Conservation (phyloP, 2,888 invertebrate genomes). For the Hirtodrosophila histrioides region DNA sequence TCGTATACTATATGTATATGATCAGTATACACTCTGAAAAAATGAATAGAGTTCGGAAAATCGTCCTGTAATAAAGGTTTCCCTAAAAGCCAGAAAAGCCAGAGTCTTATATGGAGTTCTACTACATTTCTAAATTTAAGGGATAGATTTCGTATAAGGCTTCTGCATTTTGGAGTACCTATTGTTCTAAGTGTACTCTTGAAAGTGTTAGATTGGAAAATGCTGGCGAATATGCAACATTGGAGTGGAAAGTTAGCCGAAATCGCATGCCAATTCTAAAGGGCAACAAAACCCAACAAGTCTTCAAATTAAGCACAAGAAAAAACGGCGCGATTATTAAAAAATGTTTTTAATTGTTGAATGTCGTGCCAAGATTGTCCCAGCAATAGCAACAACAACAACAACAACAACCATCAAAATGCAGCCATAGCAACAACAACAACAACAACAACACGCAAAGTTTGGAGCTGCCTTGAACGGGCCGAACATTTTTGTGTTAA, state of each 20-base stretch:
- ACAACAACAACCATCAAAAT: slow-evolving; percentile 38
- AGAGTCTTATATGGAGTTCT: too few species aligned
- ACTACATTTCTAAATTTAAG: too few species aligned
- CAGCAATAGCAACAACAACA: slow-evolving; percentile 26
- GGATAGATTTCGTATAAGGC: too few species aligned
- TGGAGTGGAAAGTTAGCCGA: slow-evolving; percentile 2
- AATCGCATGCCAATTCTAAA: slow-evolving; percentile 64
- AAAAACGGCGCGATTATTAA: slow-evolving; percentile 72
- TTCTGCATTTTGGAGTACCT: too few species aligned
- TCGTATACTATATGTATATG: too few species aligned
- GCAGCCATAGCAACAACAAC: slow-evolving; percentile 35
- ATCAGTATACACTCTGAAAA: too few species aligned
- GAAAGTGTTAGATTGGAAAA: too few species aligned
- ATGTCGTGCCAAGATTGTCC: slow-evolving; percentile 70
- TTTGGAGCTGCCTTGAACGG: slow-evolving; percentile 61
- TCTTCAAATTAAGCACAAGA: slow-evolving; percentile 75
- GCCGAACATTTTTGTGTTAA: slow-evolving; percentile 78
- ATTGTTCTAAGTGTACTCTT: too few species aligned
- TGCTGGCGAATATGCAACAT: too few species aligned
- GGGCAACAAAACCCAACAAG: slow-evolving; percentile 47
- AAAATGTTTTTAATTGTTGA: slow-evolving; percentile 69
- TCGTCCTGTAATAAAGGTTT: too few species aligned
- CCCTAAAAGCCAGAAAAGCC: too few species aligned
- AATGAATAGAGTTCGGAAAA: too few species aligned
- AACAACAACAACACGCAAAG: slow-evolving; percentile 64